These are phyloP conservation scores for Mormyrus lacerda DNA, from an alignment of 2,113 vertebrate species.

Conservation along the genomic window DNA sequence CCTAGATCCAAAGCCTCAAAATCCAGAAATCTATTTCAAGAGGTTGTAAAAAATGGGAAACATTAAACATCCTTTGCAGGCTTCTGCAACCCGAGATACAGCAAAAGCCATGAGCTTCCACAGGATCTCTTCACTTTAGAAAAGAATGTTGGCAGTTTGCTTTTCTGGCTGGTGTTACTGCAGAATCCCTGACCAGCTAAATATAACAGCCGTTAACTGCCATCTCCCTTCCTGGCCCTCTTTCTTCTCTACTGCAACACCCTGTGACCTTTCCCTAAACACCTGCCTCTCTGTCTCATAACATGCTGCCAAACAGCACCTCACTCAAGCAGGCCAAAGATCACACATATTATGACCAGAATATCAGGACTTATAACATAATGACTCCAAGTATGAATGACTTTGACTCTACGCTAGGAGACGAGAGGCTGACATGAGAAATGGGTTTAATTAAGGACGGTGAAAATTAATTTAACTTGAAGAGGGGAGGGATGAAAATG, in stretches of 20 bases:
- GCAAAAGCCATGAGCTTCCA: constrained; percentile 17
- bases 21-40: constrained; percentile 11
- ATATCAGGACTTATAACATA: constrained; percentile 42
- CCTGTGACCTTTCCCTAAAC: constrained; percentile 6
- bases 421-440: constrained; percentile 54
- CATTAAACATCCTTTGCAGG: not conserved
- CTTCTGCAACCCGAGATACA: not conserved
- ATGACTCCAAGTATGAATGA: constrained; percentile 29
- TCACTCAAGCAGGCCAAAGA: not conserved
- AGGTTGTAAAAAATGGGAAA: not conserved
- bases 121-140: not conserved
- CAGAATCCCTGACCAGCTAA: constrained; percentile 27
- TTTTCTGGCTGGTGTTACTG: constrained; percentile 38
- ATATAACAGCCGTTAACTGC: constrained; percentile 20
- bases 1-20: not conserved
- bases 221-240: not conserved
- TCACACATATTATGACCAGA: constrained; percentile 6
- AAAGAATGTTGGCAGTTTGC: constrained; percentile 24
- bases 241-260: not conserved
- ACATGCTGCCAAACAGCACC: not conserved
- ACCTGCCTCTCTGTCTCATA: constrained; percentile 6
- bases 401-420: constrained; percentile 30
- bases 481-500: not conserved
- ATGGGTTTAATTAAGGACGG: constrained; percentile 59
- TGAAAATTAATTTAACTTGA: constrained; percentile 26